phyloP scores from a whole-genome alignment of 2,113 vertebrate genomes.

The Tragelaphus strepsiceros region DNA sequence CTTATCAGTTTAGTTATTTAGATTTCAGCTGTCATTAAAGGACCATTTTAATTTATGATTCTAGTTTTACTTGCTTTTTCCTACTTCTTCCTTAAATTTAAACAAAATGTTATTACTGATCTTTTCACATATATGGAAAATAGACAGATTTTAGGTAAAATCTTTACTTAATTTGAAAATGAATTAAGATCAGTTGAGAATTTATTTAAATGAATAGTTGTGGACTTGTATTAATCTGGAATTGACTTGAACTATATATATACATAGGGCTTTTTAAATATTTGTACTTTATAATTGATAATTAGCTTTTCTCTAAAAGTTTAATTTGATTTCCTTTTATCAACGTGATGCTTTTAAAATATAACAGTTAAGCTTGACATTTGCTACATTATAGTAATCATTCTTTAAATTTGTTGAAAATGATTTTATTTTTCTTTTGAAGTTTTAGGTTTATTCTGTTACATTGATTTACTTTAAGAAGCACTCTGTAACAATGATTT shows the following conservation, averaged over 20 bases:
- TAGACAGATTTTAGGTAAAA: not conserved
- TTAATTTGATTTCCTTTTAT: slow-evolving; percentile 21
- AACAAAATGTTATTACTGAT: not conserved
- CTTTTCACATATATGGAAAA: not conserved
- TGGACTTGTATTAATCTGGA: not conserved
- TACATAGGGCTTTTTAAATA: not conserved
- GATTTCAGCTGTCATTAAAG: slow-evolving; percentile 20
- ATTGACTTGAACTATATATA: not conserved
- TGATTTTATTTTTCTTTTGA: slow-evolving; percentile 33
- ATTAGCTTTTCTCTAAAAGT: not conserved
- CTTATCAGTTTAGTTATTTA: not conserved
- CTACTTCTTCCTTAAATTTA: slow-evolving; percentile 4
- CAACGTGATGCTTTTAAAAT: not conserved
- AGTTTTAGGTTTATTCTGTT: not conserved
- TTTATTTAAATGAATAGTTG: not conserved
- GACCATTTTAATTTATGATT: not conserved
- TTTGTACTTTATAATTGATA: not conserved
- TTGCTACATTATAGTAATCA: too few relatives aligned
- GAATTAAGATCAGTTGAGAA: not conserved
- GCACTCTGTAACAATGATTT: not conserved
- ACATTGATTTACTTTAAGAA: not conserved
- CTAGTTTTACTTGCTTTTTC: not conserved
- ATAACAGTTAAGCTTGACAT: not conserved
- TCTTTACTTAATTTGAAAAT: not conserved
- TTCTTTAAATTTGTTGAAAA: not conserved